Evolutionary conservation across 2,888 invertebrate species (phyloP), one percentile per base, ranked within the genome.

Genomic region (Drosophila merina): DNA sequence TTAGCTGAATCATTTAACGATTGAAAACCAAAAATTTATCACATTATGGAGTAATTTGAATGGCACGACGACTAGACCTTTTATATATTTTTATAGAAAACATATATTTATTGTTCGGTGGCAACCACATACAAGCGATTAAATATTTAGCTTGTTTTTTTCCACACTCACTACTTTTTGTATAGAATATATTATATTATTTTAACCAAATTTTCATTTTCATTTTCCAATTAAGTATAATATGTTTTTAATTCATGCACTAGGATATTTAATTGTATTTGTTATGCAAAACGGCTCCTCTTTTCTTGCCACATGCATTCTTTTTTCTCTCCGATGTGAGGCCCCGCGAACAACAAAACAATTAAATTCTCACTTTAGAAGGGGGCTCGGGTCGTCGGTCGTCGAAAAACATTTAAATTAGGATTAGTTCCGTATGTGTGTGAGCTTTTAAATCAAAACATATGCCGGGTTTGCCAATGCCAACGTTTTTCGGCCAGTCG

Each of bases 371-470:
- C 69, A 58, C 68, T 47, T 68, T 57, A 69, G 20, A 10, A 1
- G 9, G 25, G 44, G 44, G 20, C 20, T 20, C 20, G 10, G 45
- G 31, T 25, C 28, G 52, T 40, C 14, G 45, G 31, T 25, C 28
- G 52, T 40, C 14, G 25, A 30, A 66, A 67, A 72, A 72, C 77
- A 86, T 82, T 86, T 79, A 77, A 83, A 86, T 83, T 80, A 74
- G 84, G 86, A 86, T 86, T 86, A 86, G 84, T 74, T 70, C 50
- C 64, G 50, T 54, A 48, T 68, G 68, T 70, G 60, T 51, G 57
- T 60, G 74, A 57, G 71, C 66, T 72, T 87, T 67, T 69, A 85
- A 81, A 84, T 72, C 74, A 70, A 79, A 86, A 72, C 84, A 86
- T 79, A 83, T 86, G 84, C 69, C 71, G 69, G 9, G 20, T n/a